Evolutionary conservation across 2,888 invertebrate species (phyloP), one percentile per base, ranked within the genome.

Genomic region (Ennomos fuscantarius): DNA sequence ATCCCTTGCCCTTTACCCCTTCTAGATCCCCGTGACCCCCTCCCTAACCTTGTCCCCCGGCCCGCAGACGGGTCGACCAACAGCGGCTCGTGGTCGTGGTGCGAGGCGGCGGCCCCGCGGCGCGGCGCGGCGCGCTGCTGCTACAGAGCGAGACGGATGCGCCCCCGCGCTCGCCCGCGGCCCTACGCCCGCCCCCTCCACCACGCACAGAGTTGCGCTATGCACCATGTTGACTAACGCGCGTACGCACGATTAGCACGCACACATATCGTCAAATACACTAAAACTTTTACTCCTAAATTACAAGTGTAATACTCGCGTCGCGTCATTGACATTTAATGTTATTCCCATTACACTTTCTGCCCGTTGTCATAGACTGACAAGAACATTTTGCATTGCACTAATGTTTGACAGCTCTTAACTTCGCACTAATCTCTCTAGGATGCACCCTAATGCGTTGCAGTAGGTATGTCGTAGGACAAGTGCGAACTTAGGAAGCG

Each of bases 51-150:
- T 32, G 15, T n/a, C 24, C 60, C 63, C 66, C 62, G 60, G 63
- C 69, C 72, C 66, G 60, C 84, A 89, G 89, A 88, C 73, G 82
- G 76, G 47, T 85, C 89, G 66, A 86, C 86, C 58, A 79, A 70
- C 44, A 68, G 67, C 57, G 68, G 54, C 41, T 81, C 82, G 69
- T 87, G 87, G 70, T 78, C 78, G 79, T 87, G 87, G 82, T 83
- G 85, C 79, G 86, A 79, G 57, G 69, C 65, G 65, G 65, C 40
- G 72, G 70, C 61, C 64, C 71, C 51, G 70, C 65, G 70, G 51
- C 6, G 52, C 67, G 66, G 61, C 66, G 59, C 54, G 63, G 66
- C 72, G 61, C 73, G 63, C 50, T 76, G 67, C 60, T 65, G 59
- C 62, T 63, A 63, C 63, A 55, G 58, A 43, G 68, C 64, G 52